Evolutionary conservation across 1,140 invertebrate genomes (phyloP), one percentile per base, ranked within the genome.

Genomic region (Drosophila novamexicana): DNA sequence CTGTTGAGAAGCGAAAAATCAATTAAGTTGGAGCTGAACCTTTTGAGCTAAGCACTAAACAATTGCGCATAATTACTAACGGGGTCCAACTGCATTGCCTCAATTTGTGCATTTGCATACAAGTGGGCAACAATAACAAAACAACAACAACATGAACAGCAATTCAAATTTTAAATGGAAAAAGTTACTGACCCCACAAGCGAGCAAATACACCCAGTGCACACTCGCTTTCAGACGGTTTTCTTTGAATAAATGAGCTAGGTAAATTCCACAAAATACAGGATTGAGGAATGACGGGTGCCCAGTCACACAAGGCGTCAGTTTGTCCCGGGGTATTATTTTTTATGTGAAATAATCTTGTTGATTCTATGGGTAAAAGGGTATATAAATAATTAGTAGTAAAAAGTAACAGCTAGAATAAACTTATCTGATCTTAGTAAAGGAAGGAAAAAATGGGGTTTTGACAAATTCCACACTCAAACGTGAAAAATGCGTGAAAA

Each of bases 31-130:
- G 32, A 16, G 67, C 29, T 78, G 71, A 88, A 88, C 71, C 78
- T 76, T 80, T 58, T 36, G 52, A 86, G 82, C 78, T 86, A 81
- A 85, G 76, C 76, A 76, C 83, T 86, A 88, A 88, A 84, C 84
- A 89, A 88, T 89, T 88, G 84, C 85, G 84, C 84, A 89, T 89
- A 89, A 89, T 89, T 81, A 89, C 74, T 32, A 36, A 39, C 44
- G 40, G 40, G 47, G 22, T 49, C 64, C 57, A 37, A 76, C 79
- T 79, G 83, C 83, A 89, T 76, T 88, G 77, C 84, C 61, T 77
- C 82, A 73, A 86, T 86, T 86, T 77, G 65, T 82, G 83, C 68
- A 86, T 86, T 89, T 86, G 69, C 79, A 86, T 88, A 89, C 40
- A 34, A 47, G 57, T 16, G 42, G 14, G 54, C 50, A 56, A 57